Conservation (phyloP, 2,888 invertebrate species). For the Lordiphosa fenestrarum region DNA sequence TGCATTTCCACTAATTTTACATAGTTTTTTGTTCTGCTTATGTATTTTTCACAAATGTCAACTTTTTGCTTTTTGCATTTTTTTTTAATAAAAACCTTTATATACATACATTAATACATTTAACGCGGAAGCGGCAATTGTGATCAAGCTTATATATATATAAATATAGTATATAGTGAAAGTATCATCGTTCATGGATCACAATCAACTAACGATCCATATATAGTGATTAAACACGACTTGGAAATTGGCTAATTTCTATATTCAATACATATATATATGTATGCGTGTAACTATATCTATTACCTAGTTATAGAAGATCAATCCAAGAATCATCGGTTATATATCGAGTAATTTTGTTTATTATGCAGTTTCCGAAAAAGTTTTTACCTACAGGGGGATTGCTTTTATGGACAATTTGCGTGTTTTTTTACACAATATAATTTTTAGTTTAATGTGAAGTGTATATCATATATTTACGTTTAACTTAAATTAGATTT, state of each 20-base stretch:
- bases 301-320: constrained; percentile 21
- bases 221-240: constrained; percentile 38
- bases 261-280: constrained; percentile 32
- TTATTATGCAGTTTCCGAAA: constrained; percentile 4
- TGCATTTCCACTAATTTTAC: constrained; percentile 36
- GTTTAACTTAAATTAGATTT: constrained; percentile 30
- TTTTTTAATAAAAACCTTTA: constrained; percentile 52
- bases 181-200: constrained; percentile 40
- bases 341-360: constrained; percentile 27
- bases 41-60: constrained; percentile 34
- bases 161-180: constrained; percentile 34
- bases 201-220: constrained; percentile 40
- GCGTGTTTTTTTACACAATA: constrained; percentile 13
- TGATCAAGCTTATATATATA: constrained; percentile 33
- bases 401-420: constrained; percentile 6
- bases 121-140: constrained; percentile 48
- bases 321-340: constrained; percentile 36
- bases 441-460: constrained; percentile 17
- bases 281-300: constrained; percentile 23
- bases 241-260: constrained; percentile 54
- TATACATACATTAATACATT: constrained; percentile 55
- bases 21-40: constrained; percentile 39
- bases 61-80: constrained; percentile 24
- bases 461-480: constrained; percentile 17
- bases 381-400: constrained; percentile 13